A percentile compares a stretch with the other conserved stretches of the same genome.
phyloP scores from a whole-genome alignment of 2,888 invertebrate species.

The Tolmerus cingulatus region DNA sequence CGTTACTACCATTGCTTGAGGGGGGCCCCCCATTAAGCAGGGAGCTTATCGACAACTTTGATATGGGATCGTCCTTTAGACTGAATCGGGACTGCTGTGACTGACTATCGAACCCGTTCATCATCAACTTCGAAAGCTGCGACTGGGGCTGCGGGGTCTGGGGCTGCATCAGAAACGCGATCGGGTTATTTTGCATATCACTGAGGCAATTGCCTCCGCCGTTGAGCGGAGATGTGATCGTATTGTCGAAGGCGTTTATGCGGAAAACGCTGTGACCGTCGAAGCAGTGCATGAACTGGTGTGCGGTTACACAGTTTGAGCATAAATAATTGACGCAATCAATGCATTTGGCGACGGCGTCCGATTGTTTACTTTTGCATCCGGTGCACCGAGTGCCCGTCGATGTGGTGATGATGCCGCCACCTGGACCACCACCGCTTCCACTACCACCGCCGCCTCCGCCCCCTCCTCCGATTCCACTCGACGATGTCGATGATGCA shows the following conservation, averaged over 20 bases:
- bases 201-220: constrained; percentile 50
- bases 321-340: constrained; percentile 97
- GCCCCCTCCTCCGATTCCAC: constrained; percentile 66
- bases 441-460: constrained; percentile 63
- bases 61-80: constrained; percentile 44
- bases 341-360: constrained; percentile 94
- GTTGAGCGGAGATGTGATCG: constrained; percentile 58
- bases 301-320: constrained; percentile 97
- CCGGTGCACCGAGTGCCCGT: constrained; percentile 85
- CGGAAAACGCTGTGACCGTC: constrained; percentile 90
- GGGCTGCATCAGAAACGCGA: constrained; percentile 54
- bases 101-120: constrained; percentile 47
- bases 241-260: constrained; percentile 54
- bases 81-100: constrained; percentile 41
- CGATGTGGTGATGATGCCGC: constrained; percentile 58
- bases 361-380: constrained; percentile 93
- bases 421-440: constrained; percentile 67
- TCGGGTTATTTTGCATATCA: constrained; percentile 54
- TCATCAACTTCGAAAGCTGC: constrained; percentile 59
- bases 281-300: constrained; percentile 99
- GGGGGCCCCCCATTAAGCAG: constrained; percentile 43
- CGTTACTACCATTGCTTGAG: not conserved
- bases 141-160: constrained; percentile 54
- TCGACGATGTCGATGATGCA: constrained; percentile 59
- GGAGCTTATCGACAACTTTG: constrained; percentile 47